Evolutionary conservation across 2,797 vertebrate species (phyloP), one percentile per base, ranked within the genome.

Genomic region (Dicrostonyx torquatus): DNA sequence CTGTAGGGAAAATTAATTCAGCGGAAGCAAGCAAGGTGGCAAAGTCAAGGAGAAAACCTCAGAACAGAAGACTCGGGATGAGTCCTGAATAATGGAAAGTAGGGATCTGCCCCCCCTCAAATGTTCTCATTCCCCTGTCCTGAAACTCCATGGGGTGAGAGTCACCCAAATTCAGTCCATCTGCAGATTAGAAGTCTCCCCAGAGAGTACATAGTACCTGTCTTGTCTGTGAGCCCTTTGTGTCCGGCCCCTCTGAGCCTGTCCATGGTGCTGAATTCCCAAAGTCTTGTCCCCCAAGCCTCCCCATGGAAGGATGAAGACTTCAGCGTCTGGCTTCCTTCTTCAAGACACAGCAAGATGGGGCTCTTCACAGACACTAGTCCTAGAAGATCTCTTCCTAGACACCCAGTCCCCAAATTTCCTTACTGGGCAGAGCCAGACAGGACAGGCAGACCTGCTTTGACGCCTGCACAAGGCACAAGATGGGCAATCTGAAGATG

Each of bases 1-100:
- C 64, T 26, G 70, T 18, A 29, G 83, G 91, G 90, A 77, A 84
- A 95, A 95, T 96, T 89, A 91, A 93, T 92, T 96, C 94, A 85
- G 72, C 82, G n/a, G 84, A 73, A 95, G 80, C 60, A 80, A 85
- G 79, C 83, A 92, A 95, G 93, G 94, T 95, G 72, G 66, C 86
- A 76, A 90, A 77, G 93, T 95, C 92, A 93, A 93, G 53, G 83
- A 92, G 86, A 96, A 89, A 78, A 53, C 17, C 60, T 70, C 77
- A 37, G 72, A 92, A 73, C 37, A 62, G 37, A 79, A 85, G 73
- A 87, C 68, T 80, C 14, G 15, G 64, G 58, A 93, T 64, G 73
- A 75, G 48, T 31, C 4, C 73, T 91, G 77, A 90, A 79, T 94
- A 82, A 94, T 24, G 31, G 83, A 85, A 93, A 55, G 45, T 78